phyloP scores from a whole-genome alignment of 2,113 vertebrate genomes.

The Myotis davidii region DNA sequence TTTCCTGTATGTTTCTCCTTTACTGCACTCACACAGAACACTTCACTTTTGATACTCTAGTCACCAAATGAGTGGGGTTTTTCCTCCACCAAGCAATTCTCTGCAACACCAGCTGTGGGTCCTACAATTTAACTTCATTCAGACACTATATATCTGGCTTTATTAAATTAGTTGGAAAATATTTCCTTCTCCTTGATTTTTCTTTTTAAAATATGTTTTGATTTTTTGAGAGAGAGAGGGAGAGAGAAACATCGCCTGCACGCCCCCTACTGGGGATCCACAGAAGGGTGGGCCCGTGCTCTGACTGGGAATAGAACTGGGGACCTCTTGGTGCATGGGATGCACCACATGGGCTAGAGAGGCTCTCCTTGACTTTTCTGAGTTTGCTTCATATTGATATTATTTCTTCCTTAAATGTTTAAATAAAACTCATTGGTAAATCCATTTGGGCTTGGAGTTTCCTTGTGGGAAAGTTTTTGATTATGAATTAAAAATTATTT shows the following conservation, averaged over 20 bases:
- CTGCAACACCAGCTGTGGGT: neutral
- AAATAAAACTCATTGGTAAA: neutral
- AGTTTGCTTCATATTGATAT: neutral
- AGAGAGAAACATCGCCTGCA: too few relatives aligned
- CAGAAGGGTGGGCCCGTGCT: too few relatives aligned
- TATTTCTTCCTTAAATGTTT: neutral
- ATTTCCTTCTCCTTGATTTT: neutral
- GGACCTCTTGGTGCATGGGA: too few relatives aligned
- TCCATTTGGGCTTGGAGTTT: neutral
- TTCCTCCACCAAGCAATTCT: neutral
- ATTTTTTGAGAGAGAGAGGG: too few relatives aligned
- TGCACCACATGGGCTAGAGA: too few relatives aligned
- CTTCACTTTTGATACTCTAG: neutral
- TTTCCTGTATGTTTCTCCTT: neutral
- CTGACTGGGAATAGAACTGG: too few relatives aligned
- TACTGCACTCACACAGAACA: neutral
- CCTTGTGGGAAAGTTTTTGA: constrained; percentile 12
- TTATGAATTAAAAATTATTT: neutral
- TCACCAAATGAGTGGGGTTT: neutral
- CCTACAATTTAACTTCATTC: neutral
- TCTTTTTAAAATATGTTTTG: too few relatives aligned
- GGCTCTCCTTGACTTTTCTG: neutral
- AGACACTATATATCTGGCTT: neutral
- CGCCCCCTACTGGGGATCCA: too few relatives aligned
- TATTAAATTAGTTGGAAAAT: neutral